Conservation (phyloP, 2,888 invertebrate genomes). For the Aphrophora alni region DNA sequence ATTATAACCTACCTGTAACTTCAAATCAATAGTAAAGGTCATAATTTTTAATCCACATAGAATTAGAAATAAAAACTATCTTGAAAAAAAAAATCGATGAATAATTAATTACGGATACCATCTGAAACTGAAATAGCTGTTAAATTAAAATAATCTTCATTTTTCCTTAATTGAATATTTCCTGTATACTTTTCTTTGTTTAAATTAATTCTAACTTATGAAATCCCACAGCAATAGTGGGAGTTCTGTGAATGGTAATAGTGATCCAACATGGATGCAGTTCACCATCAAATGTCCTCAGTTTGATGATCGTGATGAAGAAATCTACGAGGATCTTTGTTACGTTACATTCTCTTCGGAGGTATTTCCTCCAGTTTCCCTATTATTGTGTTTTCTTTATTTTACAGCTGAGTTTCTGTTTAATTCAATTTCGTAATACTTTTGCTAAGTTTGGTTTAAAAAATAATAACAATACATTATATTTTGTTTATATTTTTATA, state of each 20-base stretch:
- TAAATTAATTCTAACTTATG: too few relatives aligned
- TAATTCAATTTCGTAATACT: slow-evolving; percentile 40
- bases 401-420: slow-evolving; percentile 41
- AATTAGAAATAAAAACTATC: too few relatives aligned
- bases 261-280: slow-evolving; percentile 68
- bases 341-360: slow-evolving; percentile 83
- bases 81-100: too few relatives aligned
- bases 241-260: slow-evolving; percentile 11
- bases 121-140: too few relatives aligned
- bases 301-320: slow-evolving; percentile 69
- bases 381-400: slow-evolving; percentile 41
- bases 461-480: neutral
- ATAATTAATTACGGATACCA: too few relatives aligned
- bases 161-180: too few relatives aligned
- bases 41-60: too few relatives aligned
- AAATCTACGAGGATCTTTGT: slow-evolving; percentile 88
- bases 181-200: too few relatives aligned
- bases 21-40: too few relatives aligned
- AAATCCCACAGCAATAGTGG: slow-evolving; percentile 22
- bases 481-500: too few relatives aligned
- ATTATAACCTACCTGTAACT: too few relatives aligned
- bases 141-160: too few relatives aligned
- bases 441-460: neutral
- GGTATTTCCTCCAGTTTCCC: slow-evolving; percentile 59
- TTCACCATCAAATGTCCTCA: slow-evolving; percentile 69